Percentiles rank a stretch among this genome's conserved stretches.
phyloP scores from a whole-genome alignment of 1,140 invertebrate species.

The Drosophila tropicalis region DNA sequence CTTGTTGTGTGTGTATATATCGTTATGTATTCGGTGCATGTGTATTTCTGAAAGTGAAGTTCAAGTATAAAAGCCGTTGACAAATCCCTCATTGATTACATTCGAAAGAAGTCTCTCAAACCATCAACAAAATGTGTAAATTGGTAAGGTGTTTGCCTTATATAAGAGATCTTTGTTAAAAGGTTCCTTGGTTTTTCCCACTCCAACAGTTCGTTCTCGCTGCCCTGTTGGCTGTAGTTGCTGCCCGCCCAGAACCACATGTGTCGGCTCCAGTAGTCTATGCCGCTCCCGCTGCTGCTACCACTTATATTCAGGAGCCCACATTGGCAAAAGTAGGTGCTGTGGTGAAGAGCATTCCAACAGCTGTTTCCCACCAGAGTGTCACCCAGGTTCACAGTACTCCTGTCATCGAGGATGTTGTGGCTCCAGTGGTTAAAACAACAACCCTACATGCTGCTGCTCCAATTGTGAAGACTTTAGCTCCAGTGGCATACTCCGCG shows the following conservation, averaged over 20 bases:
- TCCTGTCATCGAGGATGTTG: conserved; percentile 66
- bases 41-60: conserved; percentile 63
- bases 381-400: conserved; percentile 72
- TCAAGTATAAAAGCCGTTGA: conserved; percentile 74
- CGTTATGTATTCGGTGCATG: conserved; percentile 9
- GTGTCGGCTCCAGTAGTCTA: conserved; percentile 65
- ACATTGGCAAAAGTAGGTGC: conserved; percentile 72
- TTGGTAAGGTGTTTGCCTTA: conserved; percentile 74
- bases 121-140: conserved; percentile 81
- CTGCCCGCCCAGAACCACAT: conserved; percentile 84
- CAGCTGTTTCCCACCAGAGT: conserved; percentile 84
- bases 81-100: conserved; percentile 46
- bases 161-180: not conserved
- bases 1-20: conserved; percentile 9
- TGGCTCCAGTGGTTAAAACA: conserved; percentile 71
- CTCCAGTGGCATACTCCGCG: conserved; percentile 43
- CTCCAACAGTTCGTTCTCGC: conserved; percentile 85
- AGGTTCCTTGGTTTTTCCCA: not conserved
- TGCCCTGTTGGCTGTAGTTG: conserved; percentile 85
- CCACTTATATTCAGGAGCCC: conserved; percentile 62
- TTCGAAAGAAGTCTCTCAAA: conserved; percentile 62
- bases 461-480: conserved; percentile 33
- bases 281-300: conserved; percentile 54
- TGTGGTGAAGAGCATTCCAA: conserved; percentile 81
- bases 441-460: conserved; percentile 62